phyloP scores from a whole-genome alignment of 2,888 invertebrate genomes.

The Sycophila texana region DNA sequence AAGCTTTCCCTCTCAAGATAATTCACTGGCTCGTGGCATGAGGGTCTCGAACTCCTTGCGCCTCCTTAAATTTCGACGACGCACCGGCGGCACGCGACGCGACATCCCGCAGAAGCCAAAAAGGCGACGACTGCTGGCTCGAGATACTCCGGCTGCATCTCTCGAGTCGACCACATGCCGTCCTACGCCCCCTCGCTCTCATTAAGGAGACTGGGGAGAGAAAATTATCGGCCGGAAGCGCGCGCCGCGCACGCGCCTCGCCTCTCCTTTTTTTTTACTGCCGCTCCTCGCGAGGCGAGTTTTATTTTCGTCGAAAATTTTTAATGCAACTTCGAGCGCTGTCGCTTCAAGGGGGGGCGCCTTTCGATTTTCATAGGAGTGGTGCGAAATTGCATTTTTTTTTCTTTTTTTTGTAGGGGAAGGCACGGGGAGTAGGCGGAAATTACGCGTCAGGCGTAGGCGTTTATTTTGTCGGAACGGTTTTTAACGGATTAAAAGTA shows the following conservation, averaged over 20 bases:
- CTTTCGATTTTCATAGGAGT: no score
- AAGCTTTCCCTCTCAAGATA: no score
- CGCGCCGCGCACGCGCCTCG: slow-evolving; percentile 17
- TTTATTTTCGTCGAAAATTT: slow-evolving; percentile 46
- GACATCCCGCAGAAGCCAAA: no score
- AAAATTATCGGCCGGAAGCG: slow-evolving; percentile 52
- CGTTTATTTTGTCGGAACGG: slow-evolving; percentile 13
- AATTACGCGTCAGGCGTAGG: slow-evolving; percentile 34
- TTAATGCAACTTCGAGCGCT: slow-evolving; percentile 15
- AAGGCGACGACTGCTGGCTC: neutral
- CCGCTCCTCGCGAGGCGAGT: neutral
- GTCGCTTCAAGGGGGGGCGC: neutral
- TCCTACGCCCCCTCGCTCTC: slow-evolving; percentile 31
- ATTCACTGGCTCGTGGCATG: no score
- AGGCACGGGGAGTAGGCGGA: slow-evolving; percentile 1
- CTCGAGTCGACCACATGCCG: slow-evolving; percentile 41
- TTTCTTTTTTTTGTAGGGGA: neutral
- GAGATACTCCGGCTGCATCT: neutral
- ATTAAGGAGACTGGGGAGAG: slow-evolving; percentile 20
- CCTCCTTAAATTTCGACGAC: no score
- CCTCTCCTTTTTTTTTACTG: neutral
- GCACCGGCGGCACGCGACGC: no score
- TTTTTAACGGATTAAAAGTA: slow-evolving; percentile 28
- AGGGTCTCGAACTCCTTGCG: no score
- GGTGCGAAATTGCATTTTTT: slow-evolving; percentile 41